Conservation (phyloP, 2,113 vertebrate genomes). For the Callospermophilus lateralis region DNA sequence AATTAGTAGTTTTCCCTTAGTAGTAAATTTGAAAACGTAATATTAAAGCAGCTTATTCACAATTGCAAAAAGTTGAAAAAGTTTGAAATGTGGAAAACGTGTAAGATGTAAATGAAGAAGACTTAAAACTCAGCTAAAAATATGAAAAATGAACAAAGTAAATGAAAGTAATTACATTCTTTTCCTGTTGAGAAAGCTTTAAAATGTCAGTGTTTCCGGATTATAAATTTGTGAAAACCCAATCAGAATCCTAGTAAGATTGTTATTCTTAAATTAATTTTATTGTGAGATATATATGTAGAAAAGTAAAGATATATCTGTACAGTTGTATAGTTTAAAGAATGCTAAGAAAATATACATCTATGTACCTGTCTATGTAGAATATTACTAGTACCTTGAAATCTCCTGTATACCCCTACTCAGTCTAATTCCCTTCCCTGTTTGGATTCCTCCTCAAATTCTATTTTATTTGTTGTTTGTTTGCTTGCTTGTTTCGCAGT, state of each 20-base stretch:
- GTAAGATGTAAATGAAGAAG: neutral
- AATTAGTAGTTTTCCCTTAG: too few relatives aligned
- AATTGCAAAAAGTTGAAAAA: too few relatives aligned
- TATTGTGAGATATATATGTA: neutral
- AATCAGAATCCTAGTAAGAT: neutral
- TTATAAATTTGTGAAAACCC: neutral
- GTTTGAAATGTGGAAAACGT: neutral
- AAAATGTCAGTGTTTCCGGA: neutral
- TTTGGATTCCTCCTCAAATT: too few relatives aligned
- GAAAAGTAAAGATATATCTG: neutral
- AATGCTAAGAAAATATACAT: neutral
- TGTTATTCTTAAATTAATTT: neutral
- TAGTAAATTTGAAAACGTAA: too few relatives aligned
- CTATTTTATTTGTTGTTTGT: too few relatives aligned
- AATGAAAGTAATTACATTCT: neutral
- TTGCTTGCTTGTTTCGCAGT: too few relatives aligned
- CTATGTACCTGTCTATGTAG: neutral
- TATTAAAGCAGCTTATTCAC: too few relatives aligned
- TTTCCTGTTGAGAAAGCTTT: constrained; percentile 31
- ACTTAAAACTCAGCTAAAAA: neutral
- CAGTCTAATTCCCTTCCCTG: too few relatives aligned
- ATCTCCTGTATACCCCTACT: too few relatives aligned
- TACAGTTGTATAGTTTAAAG: neutral
- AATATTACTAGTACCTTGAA: neutral
- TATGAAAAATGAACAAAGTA: neutral